Evolutionary conservation across 37 sponge, comb jelly and placozoan genomes (phyloP).

Genomic region (Halichondria panicea): DNA sequence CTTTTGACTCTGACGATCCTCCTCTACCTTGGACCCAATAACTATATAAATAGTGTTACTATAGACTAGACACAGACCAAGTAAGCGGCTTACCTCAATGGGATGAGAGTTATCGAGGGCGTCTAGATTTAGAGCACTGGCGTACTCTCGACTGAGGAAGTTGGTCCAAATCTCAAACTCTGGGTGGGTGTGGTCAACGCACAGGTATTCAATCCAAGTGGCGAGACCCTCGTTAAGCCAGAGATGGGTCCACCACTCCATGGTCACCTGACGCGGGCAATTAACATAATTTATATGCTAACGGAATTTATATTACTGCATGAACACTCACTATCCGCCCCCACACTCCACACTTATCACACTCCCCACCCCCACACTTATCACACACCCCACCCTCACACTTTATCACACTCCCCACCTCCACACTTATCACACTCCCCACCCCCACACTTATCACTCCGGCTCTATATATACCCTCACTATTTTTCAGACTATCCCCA

Average conservation of each 20-base stretch:
- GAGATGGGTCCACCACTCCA: slow-evolving; percentile 97
- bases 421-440: too few relatives aligned
- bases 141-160: slow-evolving; percentile 73
- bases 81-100: slow-evolving; percentile 55
- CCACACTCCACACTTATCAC: too few relatives aligned
- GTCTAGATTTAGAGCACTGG: slow-evolving; percentile 74
- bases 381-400: too few relatives aligned
- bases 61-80: not conserved
- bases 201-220: slow-evolving; percentile 91
- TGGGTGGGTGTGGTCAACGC: slow-evolving; percentile 91
- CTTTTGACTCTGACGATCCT: too few relatives aligned
- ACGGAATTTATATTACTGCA: too few relatives aligned
- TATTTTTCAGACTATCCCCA: too few relatives aligned
- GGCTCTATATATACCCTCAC: too few relatives aligned
- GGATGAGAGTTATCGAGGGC: slow-evolving; percentile 87
- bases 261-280: slow-evolving; percentile 61
- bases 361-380: too few relatives aligned
- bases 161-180: slow-evolving; percentile 94
- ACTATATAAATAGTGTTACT: not conserved
- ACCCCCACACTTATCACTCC: too few relatives aligned
- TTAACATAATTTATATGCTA: too few relatives aligned
- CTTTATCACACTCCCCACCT: too few relatives aligned
- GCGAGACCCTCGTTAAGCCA: slow-evolving; percentile 99
- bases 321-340: too few relatives aligned
- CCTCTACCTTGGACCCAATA: not conserved